Conservation (phyloP, 2,888 invertebrate species). For the Caenorhabditis sp. region DNA sequence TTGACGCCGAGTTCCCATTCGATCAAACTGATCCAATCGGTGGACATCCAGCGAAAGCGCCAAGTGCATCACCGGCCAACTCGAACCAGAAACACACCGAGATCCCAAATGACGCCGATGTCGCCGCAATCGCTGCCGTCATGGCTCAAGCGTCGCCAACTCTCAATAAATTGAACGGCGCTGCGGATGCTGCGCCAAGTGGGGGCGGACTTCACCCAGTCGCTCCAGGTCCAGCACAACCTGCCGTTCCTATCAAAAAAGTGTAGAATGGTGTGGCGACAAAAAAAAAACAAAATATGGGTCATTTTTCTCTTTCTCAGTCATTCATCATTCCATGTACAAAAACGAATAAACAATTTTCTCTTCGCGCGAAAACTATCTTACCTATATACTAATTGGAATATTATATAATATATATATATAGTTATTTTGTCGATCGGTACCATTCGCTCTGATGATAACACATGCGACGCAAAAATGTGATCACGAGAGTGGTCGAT, state of each 20-base stretch:
- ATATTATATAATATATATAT: no score
- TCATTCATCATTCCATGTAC: not conserved
- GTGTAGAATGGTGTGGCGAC: not conserved
- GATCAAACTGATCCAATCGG: constrained; percentile 58
- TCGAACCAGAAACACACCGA: constrained; percentile 23
- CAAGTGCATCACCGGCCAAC: constrained; percentile 1
- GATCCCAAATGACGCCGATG: constrained; percentile 41
- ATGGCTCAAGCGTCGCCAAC: constrained; percentile 44
- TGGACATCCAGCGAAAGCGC: constrained; percentile 14
- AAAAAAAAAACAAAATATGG: not conserved
- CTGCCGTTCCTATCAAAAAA: constrained; percentile 36
- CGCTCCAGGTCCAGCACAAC: constrained; percentile 18
- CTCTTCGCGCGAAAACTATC: no score
- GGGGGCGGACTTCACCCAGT: constrained; percentile 33
- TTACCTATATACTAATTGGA: no score
- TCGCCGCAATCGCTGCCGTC: constrained; percentile 45
- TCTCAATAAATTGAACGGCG: constrained; percentile 11
- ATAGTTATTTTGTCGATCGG: no score
- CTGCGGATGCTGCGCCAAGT: constrained; percentile 1
- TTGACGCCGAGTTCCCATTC: constrained; percentile 61
- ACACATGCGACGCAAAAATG: no score
- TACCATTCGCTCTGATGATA: no score
- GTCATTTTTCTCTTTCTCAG: not conserved
- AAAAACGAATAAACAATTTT: not conserved
- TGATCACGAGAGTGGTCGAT: no score